Evolutionary conservation across 2,113 vertebrate species (phyloP), one percentile per base, ranked within the genome.

Genomic region (Psilopsiagon aurifrons): DNA sequence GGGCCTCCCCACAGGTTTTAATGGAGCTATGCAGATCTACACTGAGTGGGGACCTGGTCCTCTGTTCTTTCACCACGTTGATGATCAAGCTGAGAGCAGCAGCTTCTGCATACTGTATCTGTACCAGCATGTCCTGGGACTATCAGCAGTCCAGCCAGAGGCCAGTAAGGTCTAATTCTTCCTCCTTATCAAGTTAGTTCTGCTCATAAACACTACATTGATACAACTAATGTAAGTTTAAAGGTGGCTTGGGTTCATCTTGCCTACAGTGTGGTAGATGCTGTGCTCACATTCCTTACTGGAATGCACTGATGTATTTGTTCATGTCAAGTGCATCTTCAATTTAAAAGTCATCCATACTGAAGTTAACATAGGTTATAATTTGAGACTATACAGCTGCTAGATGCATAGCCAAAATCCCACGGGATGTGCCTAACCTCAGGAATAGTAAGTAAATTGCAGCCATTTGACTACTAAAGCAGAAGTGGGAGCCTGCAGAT

Each of bases 1-100:
- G 19, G 37, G 19, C 24, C 41, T 86, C 95, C 92, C 86, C 66
- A 73, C 9, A 62, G 60, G 69, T 68, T 95, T 96, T 92, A 92
- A 88, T 3, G 23, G 59, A 81, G 44, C 15, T 92, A 31, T 71
- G 57, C 39, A 88, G 41, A 94, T 86, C 86, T 86, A 92, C 8
- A 37, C 19, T 54, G 68, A 19, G 57, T 88, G 25, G 37, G 37
- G 66, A 84, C 35, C 44, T 46, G 62, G 52, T 77, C 59, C 59
- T 67, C 62, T 69, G 39, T 31, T 78, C 33, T 37, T 46, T 1
- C 3, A 18, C 17, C 64, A 39, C 7, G 39, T 17, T 62, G 64
- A 41, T 31, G 15, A 31, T 52, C 52, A 82, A 84, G 69, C n/a
- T 51, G 33, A 55, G 39, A 79, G 51, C 31, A 88, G 77, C 29